These are phyloP conservation scores for Ciconia boyciana DNA, from an alignment of 2,113 vertebrate species.

Conservation along the genomic window DNA sequence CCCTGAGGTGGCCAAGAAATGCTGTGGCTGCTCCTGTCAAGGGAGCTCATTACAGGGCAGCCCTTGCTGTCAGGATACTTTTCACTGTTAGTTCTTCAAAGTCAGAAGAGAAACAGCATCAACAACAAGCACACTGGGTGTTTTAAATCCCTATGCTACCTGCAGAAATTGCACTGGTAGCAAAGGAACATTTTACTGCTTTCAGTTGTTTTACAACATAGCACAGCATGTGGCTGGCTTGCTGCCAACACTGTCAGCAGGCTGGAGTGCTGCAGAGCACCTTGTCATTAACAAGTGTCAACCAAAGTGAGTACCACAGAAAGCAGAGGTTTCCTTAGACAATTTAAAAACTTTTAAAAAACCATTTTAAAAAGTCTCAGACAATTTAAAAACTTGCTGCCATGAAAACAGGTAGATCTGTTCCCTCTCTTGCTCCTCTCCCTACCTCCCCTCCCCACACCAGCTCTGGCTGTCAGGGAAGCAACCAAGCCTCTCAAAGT, in stretches of 20 bases:
- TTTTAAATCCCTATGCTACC: neutral
- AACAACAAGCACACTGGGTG: accelerated
- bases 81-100: neutral
- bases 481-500: neutral
- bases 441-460: neutral
- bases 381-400: neutral
- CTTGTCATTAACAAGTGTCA: neutral
- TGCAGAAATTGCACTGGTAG: neutral
- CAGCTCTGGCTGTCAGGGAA: neutral
- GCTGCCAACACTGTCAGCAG: neutral
- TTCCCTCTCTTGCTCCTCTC: neutral
- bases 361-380: neutral
- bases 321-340: neutral
- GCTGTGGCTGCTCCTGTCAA: accelerated
- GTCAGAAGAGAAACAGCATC: neutral
- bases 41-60: neutral
- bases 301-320: neutral
- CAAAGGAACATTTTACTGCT: neutral
- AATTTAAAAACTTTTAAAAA: neutral
- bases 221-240: neutral
- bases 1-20: neutral
- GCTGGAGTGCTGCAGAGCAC: neutral
- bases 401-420: neutral
- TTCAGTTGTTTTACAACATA: neutral
- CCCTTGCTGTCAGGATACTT: too few relatives aligned